Conservation (phyloP, 2,888 invertebrate genomes). For the Uloborus plumipes region DNA sequence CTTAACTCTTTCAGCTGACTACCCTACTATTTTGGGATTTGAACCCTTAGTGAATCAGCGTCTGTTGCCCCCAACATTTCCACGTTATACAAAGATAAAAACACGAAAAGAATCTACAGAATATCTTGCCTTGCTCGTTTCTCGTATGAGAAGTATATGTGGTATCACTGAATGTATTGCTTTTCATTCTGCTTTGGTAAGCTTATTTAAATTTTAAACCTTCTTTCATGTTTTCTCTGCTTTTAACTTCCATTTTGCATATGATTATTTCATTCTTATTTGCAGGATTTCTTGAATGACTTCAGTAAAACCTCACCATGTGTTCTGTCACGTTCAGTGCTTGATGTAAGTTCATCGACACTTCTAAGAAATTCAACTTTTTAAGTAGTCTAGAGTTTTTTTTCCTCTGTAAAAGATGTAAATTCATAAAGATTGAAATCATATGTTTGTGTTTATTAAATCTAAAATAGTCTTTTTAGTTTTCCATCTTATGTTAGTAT, state of each 20-base stretch:
- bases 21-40: conserved; percentile 80
- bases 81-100: conserved; percentile 93
- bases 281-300: conserved; percentile 90
- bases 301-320: conserved; percentile 81
- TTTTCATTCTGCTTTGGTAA: conserved; percentile 86
- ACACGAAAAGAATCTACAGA: conserved; percentile 81
- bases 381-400: no score
- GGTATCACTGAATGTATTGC: conserved; percentile 84
- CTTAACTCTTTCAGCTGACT: conserved; percentile 66
- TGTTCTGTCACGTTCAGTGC: conserved; percentile 66
- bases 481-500: no score
- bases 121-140: conserved; percentile 86
- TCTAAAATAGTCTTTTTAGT: no score
- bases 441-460: conserved; percentile 38
- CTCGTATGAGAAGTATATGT: conserved; percentile 84
- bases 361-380: no score
- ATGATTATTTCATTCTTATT: conserved; percentile 9
- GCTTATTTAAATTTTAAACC: conserved; percentile 60
- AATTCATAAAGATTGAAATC: not conserved
- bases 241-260: not conserved
- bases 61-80: conserved; percentile 96
- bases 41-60: conserved; percentile 96
- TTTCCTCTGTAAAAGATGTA: no score
- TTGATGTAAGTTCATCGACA: conserved; percentile 68
- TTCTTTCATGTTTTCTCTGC: no score